Conservation (phyloP, 2,113 vertebrate species). For the Syngnathus scovelli region DNA sequence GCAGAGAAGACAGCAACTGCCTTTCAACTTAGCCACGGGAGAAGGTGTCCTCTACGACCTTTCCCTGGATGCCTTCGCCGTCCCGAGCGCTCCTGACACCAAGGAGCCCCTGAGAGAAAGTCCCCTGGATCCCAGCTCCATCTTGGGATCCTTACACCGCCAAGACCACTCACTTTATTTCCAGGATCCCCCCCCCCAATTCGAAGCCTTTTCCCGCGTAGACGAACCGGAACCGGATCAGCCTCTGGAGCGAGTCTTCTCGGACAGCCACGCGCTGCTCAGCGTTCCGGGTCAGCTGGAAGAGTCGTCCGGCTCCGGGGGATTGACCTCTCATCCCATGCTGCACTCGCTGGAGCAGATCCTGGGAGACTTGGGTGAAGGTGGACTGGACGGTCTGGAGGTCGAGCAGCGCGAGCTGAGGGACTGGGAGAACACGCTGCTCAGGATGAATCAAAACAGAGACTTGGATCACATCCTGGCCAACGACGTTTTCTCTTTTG, state of each 20-base stretch:
- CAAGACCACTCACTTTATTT: conserved; percentile 67
- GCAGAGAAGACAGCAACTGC: conserved; percentile 69
- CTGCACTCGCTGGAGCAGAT: conserved; percentile 52
- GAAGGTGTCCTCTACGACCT: conserved; percentile 73
- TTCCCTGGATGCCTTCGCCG: conserved; percentile 22
- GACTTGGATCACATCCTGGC: conserved; percentile 23
- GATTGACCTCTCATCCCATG: conserved; percentile 30
- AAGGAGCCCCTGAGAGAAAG: conserved; percentile 32
- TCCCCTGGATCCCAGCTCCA: conserved; percentile 47
- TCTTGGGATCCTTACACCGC: conserved; percentile 70
- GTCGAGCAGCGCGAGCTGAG: conserved; percentile 32
- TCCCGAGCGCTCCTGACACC: conserved; percentile 27
- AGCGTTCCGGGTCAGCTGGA: conserved; percentile 36
- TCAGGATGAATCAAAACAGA: conserved; percentile 32
- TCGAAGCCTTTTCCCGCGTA: conserved; percentile 2
- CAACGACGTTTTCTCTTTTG: conserved; percentile 34
- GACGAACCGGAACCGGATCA: conserved; percentile 4
- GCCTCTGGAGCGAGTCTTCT: conserved; percentile 63
- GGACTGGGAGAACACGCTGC: conserved; percentile 57
- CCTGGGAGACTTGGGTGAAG: conserved; percentile 5
- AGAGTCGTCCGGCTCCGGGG: background rate
- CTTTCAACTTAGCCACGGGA: conserved; percentile 74
- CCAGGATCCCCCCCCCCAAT: conserved; percentile 2
- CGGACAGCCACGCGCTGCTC: conserved; percentile 60
- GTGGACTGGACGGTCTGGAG: background rate